Base-by-base conservation (phyloP, 2,113 vertebrate genomes). In the Leucosticte australis region DNA sequence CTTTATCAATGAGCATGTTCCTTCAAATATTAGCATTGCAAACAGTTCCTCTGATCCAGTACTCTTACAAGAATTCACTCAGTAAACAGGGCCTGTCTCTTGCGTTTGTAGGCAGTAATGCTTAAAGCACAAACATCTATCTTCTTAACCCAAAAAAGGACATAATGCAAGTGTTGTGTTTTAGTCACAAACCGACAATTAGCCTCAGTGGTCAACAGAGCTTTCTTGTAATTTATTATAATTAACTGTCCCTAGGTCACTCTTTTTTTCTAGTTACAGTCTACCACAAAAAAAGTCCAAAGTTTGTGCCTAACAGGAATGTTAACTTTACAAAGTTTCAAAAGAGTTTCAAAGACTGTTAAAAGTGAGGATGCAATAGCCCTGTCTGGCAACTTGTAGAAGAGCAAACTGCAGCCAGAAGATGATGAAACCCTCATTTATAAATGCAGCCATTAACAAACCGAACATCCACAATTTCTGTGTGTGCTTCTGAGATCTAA, bases 111-210 rank as follows among this genome's bases (percentile, higher is more conserved):
- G 79, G 42, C 57, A 70, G 69, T 91, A 90, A 76, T 44, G 74
- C 41, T 56, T 23, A 26, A 82, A 90, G 77, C 33, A 90, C 85
- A 89, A 94, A 87, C 71, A 42, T 65, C 65, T 53, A 77, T 70
- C 77, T 42, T 67, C 77, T 79, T 68, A 90, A 88, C 37, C 88
- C 83, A 62, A 83, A 96, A 95, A 93, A 96, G 83, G 88, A 73
- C 70, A 80, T 53, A 62, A 74, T 22, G n/a, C 8, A 56, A 91
- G 64, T 28, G 7, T 55, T 21, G 62, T 49, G 44, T 93, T 94
- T 95, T 75, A 80, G 75, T 49, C 77, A 82, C 94, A 90, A 87
- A 73, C 75, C 0, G 0, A 28, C 33, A n/a, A 90, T 88, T 84
- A 82, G 77, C 42, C 37, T 79, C 46, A 27, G 8, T 30, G 63